phyloP scores from a whole-genome alignment of 2,888 invertebrate genomes.

The Hanleya hanleyi region DNA sequence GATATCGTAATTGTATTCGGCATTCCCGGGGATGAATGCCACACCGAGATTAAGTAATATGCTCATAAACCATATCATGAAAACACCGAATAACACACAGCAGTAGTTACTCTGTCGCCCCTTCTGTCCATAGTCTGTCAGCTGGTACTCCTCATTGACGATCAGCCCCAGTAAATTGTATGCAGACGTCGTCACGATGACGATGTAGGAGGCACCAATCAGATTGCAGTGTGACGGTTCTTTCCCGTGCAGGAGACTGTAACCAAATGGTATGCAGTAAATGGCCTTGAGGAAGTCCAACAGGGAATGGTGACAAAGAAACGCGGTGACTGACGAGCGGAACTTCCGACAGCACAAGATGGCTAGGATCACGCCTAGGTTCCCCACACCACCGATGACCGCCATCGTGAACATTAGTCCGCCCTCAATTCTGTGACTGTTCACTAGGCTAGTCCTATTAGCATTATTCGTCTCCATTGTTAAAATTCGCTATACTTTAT shows the following conservation, averaged over 20 bases:
- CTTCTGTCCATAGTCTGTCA: slow-evolving; percentile 43
- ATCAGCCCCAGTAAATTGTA: slow-evolving; percentile 84
- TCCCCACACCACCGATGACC: slow-evolving; percentile 59
- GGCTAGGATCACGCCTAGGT: slow-evolving; percentile 50
- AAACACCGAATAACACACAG: slow-evolving; percentile 91
- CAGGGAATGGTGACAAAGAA: slow-evolving; percentile 68
- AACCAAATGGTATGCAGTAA: slow-evolving; percentile 67
- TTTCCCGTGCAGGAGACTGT: slow-evolving; percentile 51
- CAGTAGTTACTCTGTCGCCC: slow-evolving; percentile 57
- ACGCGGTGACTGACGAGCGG: slow-evolving; percentile 64
- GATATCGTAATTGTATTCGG: slow-evolving; percentile 78
- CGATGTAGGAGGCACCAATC: slow-evolving; percentile 90
- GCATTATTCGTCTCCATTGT: too few relatives aligned
- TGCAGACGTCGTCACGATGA: slow-evolving; percentile 91
- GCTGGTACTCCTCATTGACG: slow-evolving; percentile 70
- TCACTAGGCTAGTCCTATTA: too few relatives aligned
- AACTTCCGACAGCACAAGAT: slow-evolving; percentile 53
- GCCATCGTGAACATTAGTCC: slow-evolving; percentile 56
- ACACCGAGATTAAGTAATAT: slow-evolving; percentile 90
- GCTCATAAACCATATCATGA: slow-evolving; percentile 95
- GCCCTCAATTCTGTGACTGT: slow-evolving; percentile 37
- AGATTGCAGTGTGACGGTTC: slow-evolving; percentile 79
- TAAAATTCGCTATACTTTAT: too few relatives aligned
- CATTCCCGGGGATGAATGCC: slow-evolving; percentile 70
- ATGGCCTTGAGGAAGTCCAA: slow-evolving; percentile 67